A percentile compares a stretch with the other conserved stretches of the same genome.
Conservation (phyloP, 53 echinoderm and acorn worm genomes). For the Arbacia lixula region DNA sequence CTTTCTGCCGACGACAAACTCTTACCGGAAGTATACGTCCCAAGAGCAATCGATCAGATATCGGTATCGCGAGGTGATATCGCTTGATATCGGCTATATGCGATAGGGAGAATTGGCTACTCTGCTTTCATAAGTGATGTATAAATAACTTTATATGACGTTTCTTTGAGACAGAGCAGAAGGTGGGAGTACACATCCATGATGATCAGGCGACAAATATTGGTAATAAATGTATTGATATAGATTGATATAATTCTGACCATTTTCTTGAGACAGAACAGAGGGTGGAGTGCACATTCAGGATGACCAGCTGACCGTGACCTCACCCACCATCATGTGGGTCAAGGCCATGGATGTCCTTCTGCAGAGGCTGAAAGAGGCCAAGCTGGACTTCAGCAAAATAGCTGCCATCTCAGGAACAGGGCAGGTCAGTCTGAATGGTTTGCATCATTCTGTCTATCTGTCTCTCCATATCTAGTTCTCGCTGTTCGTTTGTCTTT, state of each 20-base stretch:
- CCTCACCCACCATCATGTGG: slow-evolving; percentile 99
- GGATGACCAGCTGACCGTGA: slow-evolving; percentile 84
- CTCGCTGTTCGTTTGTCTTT: too few species aligned
- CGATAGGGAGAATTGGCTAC: too few species aligned
- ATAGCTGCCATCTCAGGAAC: slow-evolving; percentile 89
- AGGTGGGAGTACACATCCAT: neutral
- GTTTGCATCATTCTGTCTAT: too few species aligned
- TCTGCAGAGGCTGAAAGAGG: slow-evolving; percentile 74
- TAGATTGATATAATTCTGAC: neutral
- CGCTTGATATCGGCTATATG: too few species aligned
- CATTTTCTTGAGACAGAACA: slow-evolving; percentile 61
- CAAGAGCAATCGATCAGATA: too few species aligned
- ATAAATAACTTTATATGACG: too few species aligned
- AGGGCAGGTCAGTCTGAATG: slow-evolving; percentile 72
- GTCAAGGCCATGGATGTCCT: slow-evolving; percentile 91
- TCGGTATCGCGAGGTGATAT: too few species aligned
- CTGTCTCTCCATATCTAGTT: too few species aligned
- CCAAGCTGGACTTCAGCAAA: slow-evolving; percentile 85
- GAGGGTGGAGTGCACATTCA: slow-evolving; percentile 94
- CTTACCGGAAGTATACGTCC: too few species aligned
- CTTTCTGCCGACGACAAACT: too few species aligned
- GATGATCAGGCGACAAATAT: neutral
- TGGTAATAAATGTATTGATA: too few species aligned
- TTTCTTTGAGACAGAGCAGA: neutral
- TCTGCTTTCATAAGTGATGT: too few species aligned